Conservation (phyloP, 1,140 invertebrate genomes). For the Capitella teleta region DNA sequence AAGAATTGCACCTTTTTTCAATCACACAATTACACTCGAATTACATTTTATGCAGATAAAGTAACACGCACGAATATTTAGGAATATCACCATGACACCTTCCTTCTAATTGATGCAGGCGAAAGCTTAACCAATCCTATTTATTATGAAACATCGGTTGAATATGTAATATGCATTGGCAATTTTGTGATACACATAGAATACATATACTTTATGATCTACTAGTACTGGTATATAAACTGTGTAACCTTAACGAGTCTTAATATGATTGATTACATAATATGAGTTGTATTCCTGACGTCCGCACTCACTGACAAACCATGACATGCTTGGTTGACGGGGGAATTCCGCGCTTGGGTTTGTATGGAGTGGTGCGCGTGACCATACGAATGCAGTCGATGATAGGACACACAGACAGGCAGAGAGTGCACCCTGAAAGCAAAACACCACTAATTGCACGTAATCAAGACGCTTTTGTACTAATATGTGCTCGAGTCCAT, state of each 20-base stretch:
- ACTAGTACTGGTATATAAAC: not conserved
- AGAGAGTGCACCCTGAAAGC: slow-evolving; percentile 67
- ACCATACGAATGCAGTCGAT: slow-evolving; percentile 89
- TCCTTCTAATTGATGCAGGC: no score
- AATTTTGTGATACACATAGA: not conserved
- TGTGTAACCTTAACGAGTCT: not conserved
- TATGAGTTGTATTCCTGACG: not conserved
- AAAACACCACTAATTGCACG: no score
- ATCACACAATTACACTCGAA: no score
- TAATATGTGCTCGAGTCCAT: no score
- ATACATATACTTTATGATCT: not conserved
- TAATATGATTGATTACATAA: not conserved
- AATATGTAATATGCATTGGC: not conserved
- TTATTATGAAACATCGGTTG: no score
- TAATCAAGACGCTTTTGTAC: no score
- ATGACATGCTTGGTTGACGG: not conserved
- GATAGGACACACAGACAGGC: slow-evolving; percentile 92
- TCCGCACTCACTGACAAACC: not conserved
- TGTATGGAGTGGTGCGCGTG: slow-evolving; percentile 31
- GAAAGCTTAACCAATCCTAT: no score
- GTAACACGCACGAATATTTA: no score
- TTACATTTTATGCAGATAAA: no score
- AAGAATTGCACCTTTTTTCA: no score
- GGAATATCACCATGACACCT: no score
- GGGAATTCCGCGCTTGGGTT: slow-evolving; percentile 38